Conservation (phyloP, 2,113 vertebrate genomes). For the Cheilinus undulatus region DNA sequence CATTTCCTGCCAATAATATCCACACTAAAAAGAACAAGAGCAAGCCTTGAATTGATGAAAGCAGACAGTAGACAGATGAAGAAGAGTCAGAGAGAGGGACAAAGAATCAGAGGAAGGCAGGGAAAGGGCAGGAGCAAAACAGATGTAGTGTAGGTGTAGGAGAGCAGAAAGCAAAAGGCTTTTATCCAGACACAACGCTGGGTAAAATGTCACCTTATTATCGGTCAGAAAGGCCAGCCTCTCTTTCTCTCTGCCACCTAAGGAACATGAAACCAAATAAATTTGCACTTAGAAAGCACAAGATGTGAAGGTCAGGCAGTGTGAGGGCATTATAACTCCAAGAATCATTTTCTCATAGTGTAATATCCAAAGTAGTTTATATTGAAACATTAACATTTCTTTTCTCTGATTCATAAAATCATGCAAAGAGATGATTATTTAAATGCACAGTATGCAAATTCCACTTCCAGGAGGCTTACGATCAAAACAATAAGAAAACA, state of each 20-base stretch:
- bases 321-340: constrained; percentile 28
- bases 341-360: constrained; percentile 11
- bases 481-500: no score
- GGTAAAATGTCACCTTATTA: constrained; percentile 74
- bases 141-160: constrained; percentile 25
- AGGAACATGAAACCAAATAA: constrained; percentile 40
- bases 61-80: constrained; percentile 15
- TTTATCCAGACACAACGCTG: constrained; percentile 56
- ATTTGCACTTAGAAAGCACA: constrained; percentile 39
- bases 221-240: constrained; percentile 57
- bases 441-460: no score
- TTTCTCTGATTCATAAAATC: neutral
- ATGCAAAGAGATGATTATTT: no score
- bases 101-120: constrained; percentile 19
- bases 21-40: constrained; percentile 23
- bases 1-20: constrained; percentile 27
- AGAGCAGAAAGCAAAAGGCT: constrained; percentile 45
- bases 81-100: constrained; percentile 1
- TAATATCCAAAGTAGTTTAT: neutral
- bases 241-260: constrained; percentile 28
- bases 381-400: neutral
- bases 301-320: constrained; percentile 44
- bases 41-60: constrained; percentile 31
- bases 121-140: constrained; percentile 38
- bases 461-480: no score